These are phyloP conservation scores for Tyria jacobaeae DNA, from an alignment of 2,888 invertebrate species.

Conservation along the genomic window DNA sequence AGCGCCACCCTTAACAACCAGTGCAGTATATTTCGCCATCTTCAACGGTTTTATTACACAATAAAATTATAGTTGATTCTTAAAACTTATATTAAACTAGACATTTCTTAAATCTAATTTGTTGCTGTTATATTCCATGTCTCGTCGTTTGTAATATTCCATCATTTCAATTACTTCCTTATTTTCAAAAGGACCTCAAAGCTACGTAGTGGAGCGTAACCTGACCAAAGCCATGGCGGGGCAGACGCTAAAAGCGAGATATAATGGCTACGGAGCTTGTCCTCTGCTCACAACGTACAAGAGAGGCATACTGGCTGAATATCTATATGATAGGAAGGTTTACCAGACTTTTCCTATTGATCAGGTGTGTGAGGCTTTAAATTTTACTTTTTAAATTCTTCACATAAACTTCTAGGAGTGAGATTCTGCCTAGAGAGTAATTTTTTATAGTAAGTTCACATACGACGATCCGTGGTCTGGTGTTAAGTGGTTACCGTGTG, in stretches of 20 bases:
- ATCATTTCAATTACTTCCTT: too few relatives aligned
- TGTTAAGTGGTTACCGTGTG: background rate
- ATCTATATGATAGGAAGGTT: conserved; percentile 92
- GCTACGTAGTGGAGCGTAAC: conserved; percentile 91
- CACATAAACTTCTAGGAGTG: too few relatives aligned
- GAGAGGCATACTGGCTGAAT: conserved; percentile 95
- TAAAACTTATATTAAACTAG: background rate
- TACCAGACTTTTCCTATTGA: conserved; percentile 96
- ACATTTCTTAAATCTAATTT: too few relatives aligned
- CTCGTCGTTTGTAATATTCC: too few relatives aligned
- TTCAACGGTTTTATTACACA: too few relatives aligned
- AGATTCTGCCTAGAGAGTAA: too few relatives aligned
- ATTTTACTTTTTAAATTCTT: background rate
- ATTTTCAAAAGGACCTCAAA: conserved; percentile 90
- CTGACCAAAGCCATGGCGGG: conserved; percentile 89
- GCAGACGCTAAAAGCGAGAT: conserved; percentile 80
- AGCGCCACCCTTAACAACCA: too few relatives aligned
- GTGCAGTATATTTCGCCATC: too few relatives aligned
- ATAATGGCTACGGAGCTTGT: conserved; percentile 98
- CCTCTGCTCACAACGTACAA: conserved; percentile 95
- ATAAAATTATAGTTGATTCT: background rate
- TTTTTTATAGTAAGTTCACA: too few relatives aligned
- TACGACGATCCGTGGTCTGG: too few relatives aligned
- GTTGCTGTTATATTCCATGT: too few relatives aligned
- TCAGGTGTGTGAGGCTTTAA: conserved; percentile 86